phyloP scores from a whole-genome alignment of 2,888 invertebrate species.

The Catocala sponsa region DNA sequence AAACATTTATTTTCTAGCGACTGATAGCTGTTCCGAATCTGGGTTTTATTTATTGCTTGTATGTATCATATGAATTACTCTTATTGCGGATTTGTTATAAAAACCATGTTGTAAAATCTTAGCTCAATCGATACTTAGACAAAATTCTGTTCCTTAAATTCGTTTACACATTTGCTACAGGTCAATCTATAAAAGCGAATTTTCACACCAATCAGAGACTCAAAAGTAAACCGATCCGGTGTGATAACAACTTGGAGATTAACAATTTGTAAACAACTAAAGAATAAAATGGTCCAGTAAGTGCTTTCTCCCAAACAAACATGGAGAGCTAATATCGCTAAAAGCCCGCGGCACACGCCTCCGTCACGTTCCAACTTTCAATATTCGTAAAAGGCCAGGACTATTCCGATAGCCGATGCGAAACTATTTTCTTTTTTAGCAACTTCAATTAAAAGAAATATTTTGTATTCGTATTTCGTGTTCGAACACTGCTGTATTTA shows the following conservation, averaged over 20 bases:
- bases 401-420: slow-evolving; percentile 29
- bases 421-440: slow-evolving; percentile 32
- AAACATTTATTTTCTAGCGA: no score
- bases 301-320: slow-evolving; percentile 47
- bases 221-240: neutral
- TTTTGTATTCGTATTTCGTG: slow-evolving; percentile 1
- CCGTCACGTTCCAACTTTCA: slow-evolving; percentile 51
- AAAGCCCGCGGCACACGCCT: slow-evolving; percentile 47
- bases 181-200: no score
- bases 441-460: slow-evolving; percentile 26
- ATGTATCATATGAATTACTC: no score
- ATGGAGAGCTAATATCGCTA: slow-evolving; percentile 53
- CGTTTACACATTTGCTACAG: no score
- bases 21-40: no score
- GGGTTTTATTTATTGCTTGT: no score
- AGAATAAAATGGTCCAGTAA: slow-evolving; percentile 33
- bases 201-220: no score
- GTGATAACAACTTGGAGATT: neutral
- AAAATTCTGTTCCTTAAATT: no score
- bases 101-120: no score
- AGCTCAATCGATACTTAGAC: no score
- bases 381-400: slow-evolving; percentile 49
- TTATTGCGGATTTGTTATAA: no score
- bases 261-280: slow-evolving; percentile 16
- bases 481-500: no score